phyloP scores from a whole-genome alignment of 2,113 vertebrate species.

The Pterocles burchelli region DNA sequence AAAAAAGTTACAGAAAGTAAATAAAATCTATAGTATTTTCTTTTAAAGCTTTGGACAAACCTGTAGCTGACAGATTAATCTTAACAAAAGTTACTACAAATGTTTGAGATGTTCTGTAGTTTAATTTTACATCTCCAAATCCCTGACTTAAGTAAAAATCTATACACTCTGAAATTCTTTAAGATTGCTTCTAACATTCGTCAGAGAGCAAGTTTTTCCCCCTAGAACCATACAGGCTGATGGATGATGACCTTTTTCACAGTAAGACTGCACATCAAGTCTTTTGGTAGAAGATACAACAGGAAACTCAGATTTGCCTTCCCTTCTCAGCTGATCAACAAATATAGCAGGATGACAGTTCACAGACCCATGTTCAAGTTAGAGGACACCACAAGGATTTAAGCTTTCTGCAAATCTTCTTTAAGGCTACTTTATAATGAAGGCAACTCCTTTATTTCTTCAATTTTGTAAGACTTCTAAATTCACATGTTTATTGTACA shows the following conservation, averaged over 20 bases:
- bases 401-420: not conserved
- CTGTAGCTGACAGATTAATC: not conserved
- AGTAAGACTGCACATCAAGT: not conserved
- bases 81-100: not conserved
- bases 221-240: not conserved
- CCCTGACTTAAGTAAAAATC: not conserved
- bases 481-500: not conserved
- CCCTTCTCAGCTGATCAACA: not conserved
- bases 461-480: not conserved
- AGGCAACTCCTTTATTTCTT: not conserved
- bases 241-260: not conserved
- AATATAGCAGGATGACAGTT: not conserved
- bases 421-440: not conserved
- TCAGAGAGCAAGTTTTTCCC: not conserved
- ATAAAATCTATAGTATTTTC: not conserved
- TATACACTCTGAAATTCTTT: not conserved
- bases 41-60: not conserved
- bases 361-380: not conserved
- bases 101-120: not conserved
- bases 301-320: not conserved
- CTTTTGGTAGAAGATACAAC: not conserved
- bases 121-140: not conserved
- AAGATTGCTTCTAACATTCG: not conserved
- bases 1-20: not conserved
- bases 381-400: not conserved